Base-by-base conservation (phyloP, 2,113 vertebrate genomes). In the Pygoscelis antarcticus region DNA sequence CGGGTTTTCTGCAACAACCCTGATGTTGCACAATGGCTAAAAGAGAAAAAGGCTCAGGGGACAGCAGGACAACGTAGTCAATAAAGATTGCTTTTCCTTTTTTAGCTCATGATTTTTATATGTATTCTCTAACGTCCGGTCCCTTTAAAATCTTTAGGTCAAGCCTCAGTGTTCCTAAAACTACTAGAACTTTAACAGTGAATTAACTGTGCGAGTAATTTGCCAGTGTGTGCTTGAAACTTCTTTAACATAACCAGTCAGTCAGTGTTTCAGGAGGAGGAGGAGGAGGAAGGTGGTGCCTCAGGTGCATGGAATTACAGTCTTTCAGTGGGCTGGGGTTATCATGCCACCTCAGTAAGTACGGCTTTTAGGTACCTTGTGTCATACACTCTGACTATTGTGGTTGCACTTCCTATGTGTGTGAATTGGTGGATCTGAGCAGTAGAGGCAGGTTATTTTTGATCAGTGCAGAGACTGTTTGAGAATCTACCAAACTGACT, bases 371-470 rank as follows among this genome's bases (percentile, higher is more conserved):
- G 27, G 38, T 38, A 11, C 16, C 14, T 92, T 52, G 25, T 79
- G 32, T 58, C 30, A 22, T 57, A 34, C 32, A 13, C 40, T 52
- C 21, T 36, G 40, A 30, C 57, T 44, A 30, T 5, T 49, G 42
- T 26, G 3, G 54, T 58, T 77, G 92, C 77, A 27, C 94, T 95
- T 96, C 93, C 81, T 97, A 74, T 95, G 74, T 96, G 80, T 94
- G 55, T 65, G 92, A 89, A 96, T 95, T 96, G 94, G 89, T 96
- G 96, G 92, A 95, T 97, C 94, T 94, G 89, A 90, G 38, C 47
- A 46, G 29, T 8, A 66, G 21, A 75, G 42, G 34, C 47, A 70
- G 42, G 60, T 34, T 79, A 65, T 46, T 62, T 69, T 69, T 38
- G 47, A 61, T 80, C 42, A 22, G 9, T 34, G 54, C 36, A 40